phyloP scores from a whole-genome alignment of 2,797 vertebrate species.

The Gila robusta region DNA sequence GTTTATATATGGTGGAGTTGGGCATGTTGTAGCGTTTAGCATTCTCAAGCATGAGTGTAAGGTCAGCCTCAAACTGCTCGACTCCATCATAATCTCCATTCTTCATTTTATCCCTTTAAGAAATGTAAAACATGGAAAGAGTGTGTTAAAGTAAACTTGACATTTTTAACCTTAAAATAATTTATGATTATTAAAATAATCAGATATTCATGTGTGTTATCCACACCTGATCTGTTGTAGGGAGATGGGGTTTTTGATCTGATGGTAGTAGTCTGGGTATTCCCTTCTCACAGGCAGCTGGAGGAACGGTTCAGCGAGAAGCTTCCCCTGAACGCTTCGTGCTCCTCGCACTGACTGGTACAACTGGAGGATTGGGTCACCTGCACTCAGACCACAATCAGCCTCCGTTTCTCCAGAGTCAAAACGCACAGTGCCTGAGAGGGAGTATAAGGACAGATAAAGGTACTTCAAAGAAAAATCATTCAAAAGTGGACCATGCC shows the following conservation, averaged over 20 bases:
- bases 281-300: slow-evolving; percentile 95
- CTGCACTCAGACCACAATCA: slow-evolving; percentile 92
- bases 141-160: neutral
- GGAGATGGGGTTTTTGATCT: slow-evolving; percentile 94
- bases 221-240: slow-evolving; percentile 93
- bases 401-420: slow-evolving; percentile 95
- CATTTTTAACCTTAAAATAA: neutral
- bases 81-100: slow-evolving; percentile 93
- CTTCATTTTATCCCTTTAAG: slow-evolving; percentile 90
- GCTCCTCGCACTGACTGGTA: slow-evolving; percentile 92
- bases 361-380: slow-evolving; percentile 93
- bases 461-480: neutral
- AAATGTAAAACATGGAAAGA: neutral
- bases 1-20: slow-evolving; percentile 97
- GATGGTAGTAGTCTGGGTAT: slow-evolving; percentile 98
- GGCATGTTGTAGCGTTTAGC: slow-evolving; percentile 98
- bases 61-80: slow-evolving; percentile 93
- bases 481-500: neutral
- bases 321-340: slow-evolving; percentile 93
- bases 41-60: slow-evolving; percentile 98
- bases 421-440: slow-evolving; percentile 88
- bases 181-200: neutral
- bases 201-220: neutral
- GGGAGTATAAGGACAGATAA: neutral
- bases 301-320: slow-evolving; percentile 95